A percentile compares a stretch with the other conserved stretches of the same genome.
These are phyloP conservation scores for Bagarius yarrelli DNA, from an alignment of 2,113 vertebrate species.

Conservation along the genomic window DNA sequence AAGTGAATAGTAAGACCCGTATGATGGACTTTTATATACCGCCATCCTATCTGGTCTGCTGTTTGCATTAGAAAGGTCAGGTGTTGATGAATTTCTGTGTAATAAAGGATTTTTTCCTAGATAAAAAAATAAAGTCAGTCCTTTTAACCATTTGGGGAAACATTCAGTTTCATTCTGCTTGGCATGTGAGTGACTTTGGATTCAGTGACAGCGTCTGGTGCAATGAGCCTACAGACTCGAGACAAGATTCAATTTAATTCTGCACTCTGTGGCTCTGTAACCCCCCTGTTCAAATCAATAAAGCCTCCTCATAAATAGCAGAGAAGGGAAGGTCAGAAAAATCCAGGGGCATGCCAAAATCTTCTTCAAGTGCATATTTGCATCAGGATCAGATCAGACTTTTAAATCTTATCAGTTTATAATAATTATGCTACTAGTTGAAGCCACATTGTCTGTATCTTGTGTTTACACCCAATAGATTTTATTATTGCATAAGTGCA, in stretches of 20 bases:
- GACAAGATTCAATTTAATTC: constrained; percentile 66
- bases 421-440: neutral
- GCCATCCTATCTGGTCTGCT: neutral
- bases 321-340: constrained; percentile 59
- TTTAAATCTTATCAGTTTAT: constrained; percentile 30
- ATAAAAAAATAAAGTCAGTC: neutral
- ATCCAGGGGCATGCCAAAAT: constrained; percentile 49
- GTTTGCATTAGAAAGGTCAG: neutral
- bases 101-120: neutral
- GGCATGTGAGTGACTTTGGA: constrained; percentile 53
- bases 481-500: neutral
- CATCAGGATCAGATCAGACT: constrained; percentile 48
- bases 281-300: constrained; percentile 73
- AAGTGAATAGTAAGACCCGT: neutral
- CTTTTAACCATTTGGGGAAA: neutral
- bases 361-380: constrained; percentile 36
- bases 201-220: constrained; percentile 47
- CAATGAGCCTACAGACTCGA: constrained; percentile 56
- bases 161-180: constrained; percentile 36
- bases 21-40: neutral
- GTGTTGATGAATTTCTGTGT: neutral
- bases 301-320: constrained; percentile 65
- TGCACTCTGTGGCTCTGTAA: constrained; percentile 57
- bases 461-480: neutral
- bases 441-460: neutral